Percentiles rank a stretch among this genome's conserved stretches.
Conservation (phyloP, 2,888 invertebrate genomes). For the Patella depressa region DNA sequence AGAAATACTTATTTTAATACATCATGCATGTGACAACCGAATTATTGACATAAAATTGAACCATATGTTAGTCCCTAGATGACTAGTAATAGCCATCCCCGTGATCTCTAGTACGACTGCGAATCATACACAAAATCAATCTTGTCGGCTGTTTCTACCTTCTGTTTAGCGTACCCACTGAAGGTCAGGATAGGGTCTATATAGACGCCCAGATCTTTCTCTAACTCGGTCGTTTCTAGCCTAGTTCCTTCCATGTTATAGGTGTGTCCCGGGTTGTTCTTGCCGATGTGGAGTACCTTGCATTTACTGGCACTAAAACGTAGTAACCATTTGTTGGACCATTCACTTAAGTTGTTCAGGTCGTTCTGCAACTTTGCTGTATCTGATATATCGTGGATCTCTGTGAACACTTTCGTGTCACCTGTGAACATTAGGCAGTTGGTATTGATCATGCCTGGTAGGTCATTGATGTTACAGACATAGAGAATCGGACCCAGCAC, state of each 20-base stretch:
- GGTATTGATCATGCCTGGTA: slow-evolving; percentile 22
- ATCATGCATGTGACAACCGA: no score
- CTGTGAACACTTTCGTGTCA: slow-evolving; percentile 26
- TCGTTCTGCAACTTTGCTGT: slow-evolving; percentile 11
- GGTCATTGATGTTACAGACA: slow-evolving; percentile 31
- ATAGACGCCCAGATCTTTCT: background rate
- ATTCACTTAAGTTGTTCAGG: slow-evolving; percentile 19
- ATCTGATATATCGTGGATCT: background rate
- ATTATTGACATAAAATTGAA: no score
- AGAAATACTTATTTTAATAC: no score
- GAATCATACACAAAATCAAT: no score
- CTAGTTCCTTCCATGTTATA: background rate
- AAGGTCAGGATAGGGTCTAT: background rate
- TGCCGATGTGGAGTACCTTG: slow-evolving; percentile 18
- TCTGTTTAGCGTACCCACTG: background rate
- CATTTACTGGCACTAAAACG: slow-evolving; percentile 28
- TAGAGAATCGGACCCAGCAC: slow-evolving; percentile 35
- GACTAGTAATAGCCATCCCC: no score
- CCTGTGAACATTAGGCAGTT: slow-evolving; percentile 25
- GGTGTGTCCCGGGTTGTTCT: background rate
- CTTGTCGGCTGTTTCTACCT: no score
- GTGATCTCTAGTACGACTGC: no score
- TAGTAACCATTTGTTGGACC: slow-evolving; percentile 30
- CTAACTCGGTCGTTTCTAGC: background rate
- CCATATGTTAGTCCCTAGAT: no score